Evolutionary conservation across 2,888 invertebrate genomes (phyloP).

Genomic region (Mythimna loreyi): DNA sequence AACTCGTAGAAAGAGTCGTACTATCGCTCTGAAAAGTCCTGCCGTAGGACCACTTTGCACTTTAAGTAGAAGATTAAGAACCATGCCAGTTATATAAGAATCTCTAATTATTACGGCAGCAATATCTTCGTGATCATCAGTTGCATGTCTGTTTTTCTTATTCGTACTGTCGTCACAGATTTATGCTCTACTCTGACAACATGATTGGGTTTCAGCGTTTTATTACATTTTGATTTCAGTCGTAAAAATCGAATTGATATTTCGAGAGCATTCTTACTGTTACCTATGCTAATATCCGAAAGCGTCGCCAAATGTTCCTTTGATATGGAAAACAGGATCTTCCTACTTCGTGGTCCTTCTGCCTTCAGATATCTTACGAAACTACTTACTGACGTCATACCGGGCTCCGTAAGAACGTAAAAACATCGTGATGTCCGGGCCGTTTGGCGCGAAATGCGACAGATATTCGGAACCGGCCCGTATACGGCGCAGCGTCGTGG

Average conservation of each 20-base stretch:
- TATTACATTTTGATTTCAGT: too few relatives aligned
- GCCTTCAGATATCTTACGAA: background rate
- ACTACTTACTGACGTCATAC: slow-evolving; percentile 43
- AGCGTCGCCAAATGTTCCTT: background rate
- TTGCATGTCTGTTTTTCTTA: slow-evolving; percentile 1
- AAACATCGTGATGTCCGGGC: slow-evolving; percentile 68
- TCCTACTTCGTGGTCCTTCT: slow-evolving; percentile 28
- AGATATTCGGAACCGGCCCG: slow-evolving; percentile 58
- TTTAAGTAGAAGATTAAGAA: background rate
- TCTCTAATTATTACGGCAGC: background rate
- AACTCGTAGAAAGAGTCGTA: slow-evolving; percentile 33
- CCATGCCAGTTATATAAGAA: background rate
- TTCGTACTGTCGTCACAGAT: background rate
- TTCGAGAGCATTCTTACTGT: background rate
- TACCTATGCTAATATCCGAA: background rate
- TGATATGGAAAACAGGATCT: background rate
- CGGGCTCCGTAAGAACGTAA: slow-evolving; percentile 61
- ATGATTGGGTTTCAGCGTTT: background rate
- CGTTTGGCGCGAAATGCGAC: slow-evolving; percentile 69
- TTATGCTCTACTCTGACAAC: background rate
- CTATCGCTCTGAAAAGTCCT: background rate
- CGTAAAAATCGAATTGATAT: background rate
- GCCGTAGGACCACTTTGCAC: slow-evolving; percentile 14
- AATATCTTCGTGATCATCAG: background rate
- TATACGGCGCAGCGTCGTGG: slow-evolving; percentile 52